phyloP scores from a whole-genome alignment of 1,140 invertebrate genomes.

The Lanistes nyassanus region DNA sequence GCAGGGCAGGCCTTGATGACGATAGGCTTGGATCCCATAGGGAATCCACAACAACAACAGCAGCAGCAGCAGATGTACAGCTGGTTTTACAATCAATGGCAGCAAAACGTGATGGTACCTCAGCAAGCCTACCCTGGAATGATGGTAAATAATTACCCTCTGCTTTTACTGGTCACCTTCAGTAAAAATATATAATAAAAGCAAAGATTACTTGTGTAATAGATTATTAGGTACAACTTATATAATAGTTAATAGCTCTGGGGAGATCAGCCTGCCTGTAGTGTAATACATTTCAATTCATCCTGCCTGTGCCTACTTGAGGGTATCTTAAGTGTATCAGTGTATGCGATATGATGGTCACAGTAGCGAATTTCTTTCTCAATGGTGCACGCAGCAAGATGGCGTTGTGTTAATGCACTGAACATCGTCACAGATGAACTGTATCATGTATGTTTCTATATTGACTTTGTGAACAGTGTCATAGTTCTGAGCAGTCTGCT shows the following conservation, averaged over 20 bases:
- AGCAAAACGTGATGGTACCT: slow-evolving; percentile 9
- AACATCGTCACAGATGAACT: no score
- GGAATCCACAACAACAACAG: slow-evolving; percentile 21
- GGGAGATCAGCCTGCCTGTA: neutral
- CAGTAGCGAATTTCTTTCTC: no score
- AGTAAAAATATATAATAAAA: no score
- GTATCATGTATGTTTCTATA: no score
- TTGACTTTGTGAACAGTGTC: no score
- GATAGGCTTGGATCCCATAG: slow-evolving; percentile 13
- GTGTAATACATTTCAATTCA: neutral
- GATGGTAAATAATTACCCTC: slow-evolving; percentile 7
- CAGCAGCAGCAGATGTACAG: slow-evolving; percentile 42
- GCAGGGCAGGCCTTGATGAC: neutral
- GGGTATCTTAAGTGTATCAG: neutral
- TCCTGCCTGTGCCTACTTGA: no score
- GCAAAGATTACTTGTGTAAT: neutral
- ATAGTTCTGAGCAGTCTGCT: no score
- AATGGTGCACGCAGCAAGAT: no score
- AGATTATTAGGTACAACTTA: neutral
- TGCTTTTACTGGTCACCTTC: no score
- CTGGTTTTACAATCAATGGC: slow-evolving; percentile 39
- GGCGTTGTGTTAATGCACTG: no score
- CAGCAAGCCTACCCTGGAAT: slow-evolving; percentile 14
- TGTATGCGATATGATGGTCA: no score
- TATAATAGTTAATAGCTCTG: neutral